A percentile compares a stretch with the other conserved stretches of the same genome.
These are phyloP conservation scores for Semibalanus balanoides DNA, from an alignment of 1,140 invertebrate genomes.

Conservation along the genomic window DNA sequence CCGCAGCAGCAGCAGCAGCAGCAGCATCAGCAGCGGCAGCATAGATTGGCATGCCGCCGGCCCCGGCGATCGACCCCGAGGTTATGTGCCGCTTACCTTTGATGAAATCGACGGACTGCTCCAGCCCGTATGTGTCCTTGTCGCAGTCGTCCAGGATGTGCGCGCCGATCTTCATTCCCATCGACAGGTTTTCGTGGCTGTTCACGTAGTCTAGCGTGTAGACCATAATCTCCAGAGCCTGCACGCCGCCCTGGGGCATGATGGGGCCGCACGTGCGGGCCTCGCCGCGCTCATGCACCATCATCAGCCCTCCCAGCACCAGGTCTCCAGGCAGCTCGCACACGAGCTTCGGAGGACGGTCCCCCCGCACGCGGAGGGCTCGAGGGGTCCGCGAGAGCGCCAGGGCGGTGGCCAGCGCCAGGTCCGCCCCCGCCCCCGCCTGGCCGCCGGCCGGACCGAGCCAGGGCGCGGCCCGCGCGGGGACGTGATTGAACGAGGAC, in stretches of 20 bases:
- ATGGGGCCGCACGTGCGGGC: slow-evolving; percentile 68
- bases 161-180: slow-evolving; percentile 66
- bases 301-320: slow-evolving; percentile 78
- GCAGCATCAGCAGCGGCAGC: no score
- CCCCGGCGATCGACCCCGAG: no score
- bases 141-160: slow-evolving; percentile 90
- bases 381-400: no score
- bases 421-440: no score
- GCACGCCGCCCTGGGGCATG: slow-evolving; percentile 64
- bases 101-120: slow-evolving; percentile 93
- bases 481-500: no score
- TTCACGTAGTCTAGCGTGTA: slow-evolving; percentile 79
- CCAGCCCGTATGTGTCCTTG: slow-evolving; percentile 87
- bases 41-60: no score
- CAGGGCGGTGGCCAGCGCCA: no score
- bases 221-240: slow-evolving; percentile 82
- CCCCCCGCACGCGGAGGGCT: neutral
- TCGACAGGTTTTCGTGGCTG: slow-evolving; percentile 43
- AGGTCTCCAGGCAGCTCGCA: slow-evolving; percentile 69
- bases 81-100: slow-evolving; percentile 73
- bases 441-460: no score
- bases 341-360: slow-evolving; percentile 66
- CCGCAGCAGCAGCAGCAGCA: no score
- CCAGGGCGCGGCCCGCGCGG: no score
- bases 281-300: slow-evolving; percentile 76